Percentiles rank a stretch among this genome's conserved stretches.
phyloP scores from a whole-genome alignment of 1,140 invertebrate species.

The Drosophila burlai region DNA sequence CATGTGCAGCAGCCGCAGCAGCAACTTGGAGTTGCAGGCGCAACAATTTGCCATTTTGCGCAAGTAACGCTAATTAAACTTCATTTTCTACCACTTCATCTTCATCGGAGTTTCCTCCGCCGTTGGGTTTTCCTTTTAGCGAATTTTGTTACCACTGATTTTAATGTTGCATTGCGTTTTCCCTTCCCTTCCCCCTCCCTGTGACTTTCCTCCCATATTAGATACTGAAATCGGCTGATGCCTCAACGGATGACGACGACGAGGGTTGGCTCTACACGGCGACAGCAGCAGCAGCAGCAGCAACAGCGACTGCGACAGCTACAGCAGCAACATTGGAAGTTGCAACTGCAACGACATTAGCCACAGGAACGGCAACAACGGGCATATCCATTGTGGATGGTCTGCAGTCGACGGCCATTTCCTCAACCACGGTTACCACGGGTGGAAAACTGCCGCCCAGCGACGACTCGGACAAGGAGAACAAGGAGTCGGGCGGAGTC shows the following conservation, averaged over 20 bases:
- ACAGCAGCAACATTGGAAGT: slow-evolving; percentile 31
- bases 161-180: slow-evolving; percentile 56
- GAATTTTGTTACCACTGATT: slow-evolving; percentile 55
- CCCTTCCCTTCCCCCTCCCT: slow-evolving; percentile 11
- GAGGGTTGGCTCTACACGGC: slow-evolving; percentile 82
- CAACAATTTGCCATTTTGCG: slow-evolving; percentile 84
- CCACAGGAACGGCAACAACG: slow-evolving; percentile 19
- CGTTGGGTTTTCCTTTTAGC: slow-evolving; percentile 47
- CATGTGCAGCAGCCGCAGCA: slow-evolving; percentile 29
- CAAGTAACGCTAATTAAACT: slow-evolving; percentile 84
- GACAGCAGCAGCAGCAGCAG: slow-evolving; percentile 36
- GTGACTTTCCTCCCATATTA: slow-evolving; percentile 26
- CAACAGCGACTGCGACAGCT: slow-evolving; percentile 23
- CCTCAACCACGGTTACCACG: slow-evolving; percentile 67
- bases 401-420: slow-evolving; percentile 71
- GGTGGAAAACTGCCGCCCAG: slow-evolving; percentile 37
- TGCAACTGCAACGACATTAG: slow-evolving; percentile 23
- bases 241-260: slow-evolving; percentile 83
- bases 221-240: slow-evolving; percentile 84
- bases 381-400: slow-evolving; percentile 57
- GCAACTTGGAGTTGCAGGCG: slow-evolving; percentile 42
- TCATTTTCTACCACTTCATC: slow-evolving; percentile 78
- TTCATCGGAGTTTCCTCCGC: slow-evolving; percentile 50
- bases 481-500: slow-evolving; percentile 66
- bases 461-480: slow-evolving; percentile 84